These are phyloP conservation scores for Lysiphlebus fabarum DNA, from an alignment of 1,140 invertebrate genomes.

Conservation along the genomic window DNA sequence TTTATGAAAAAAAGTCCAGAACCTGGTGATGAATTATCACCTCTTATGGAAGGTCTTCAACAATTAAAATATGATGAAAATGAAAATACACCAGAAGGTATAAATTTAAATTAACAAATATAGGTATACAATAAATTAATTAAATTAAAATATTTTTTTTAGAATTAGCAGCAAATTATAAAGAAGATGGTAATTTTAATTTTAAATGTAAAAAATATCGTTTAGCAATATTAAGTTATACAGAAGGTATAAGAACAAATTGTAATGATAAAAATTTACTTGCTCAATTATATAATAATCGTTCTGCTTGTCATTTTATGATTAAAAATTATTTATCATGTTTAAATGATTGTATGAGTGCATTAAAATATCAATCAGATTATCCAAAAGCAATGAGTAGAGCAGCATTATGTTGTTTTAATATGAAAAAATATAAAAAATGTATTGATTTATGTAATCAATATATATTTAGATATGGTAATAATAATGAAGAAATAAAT, in stretches of 20 bases:
- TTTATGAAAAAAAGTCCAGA: constrained; percentile 76
- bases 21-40: constrained; percentile 71
- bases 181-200: constrained; percentile 95
- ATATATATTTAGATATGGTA: constrained; percentile 59
- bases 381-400: constrained; percentile 78
- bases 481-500: constrained; percentile 59
- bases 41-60: constrained; percentile 84
- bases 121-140: no score
- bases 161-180: constrained; percentile 86
- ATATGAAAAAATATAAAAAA: constrained; percentile 68
- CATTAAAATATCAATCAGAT: constrained; percentile 72
- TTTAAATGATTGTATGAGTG: constrained; percentile 72
- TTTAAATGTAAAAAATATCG: constrained; percentile 94
- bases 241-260: constrained; percentile 81
- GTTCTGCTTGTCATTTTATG: constrained; percentile 83
- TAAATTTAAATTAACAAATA: no score
- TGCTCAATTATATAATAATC: constrained; percentile 85
- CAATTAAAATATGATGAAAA: constrained; percentile 86
- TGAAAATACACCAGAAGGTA: constrained; percentile 78
- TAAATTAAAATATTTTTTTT: no score
- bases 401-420: constrained; percentile 70
- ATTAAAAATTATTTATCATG: constrained; percentile 79
- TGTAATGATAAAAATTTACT: constrained; percentile 73
- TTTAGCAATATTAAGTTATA: constrained; percentile 81
- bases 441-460: constrained; percentile 73